Percentiles rank a stretch among this genome's conserved stretches.
These are phyloP conservation scores for Frankliniella intonsa DNA, from an alignment of 2,888 invertebrate genomes.

Conservation along the genomic window DNA sequence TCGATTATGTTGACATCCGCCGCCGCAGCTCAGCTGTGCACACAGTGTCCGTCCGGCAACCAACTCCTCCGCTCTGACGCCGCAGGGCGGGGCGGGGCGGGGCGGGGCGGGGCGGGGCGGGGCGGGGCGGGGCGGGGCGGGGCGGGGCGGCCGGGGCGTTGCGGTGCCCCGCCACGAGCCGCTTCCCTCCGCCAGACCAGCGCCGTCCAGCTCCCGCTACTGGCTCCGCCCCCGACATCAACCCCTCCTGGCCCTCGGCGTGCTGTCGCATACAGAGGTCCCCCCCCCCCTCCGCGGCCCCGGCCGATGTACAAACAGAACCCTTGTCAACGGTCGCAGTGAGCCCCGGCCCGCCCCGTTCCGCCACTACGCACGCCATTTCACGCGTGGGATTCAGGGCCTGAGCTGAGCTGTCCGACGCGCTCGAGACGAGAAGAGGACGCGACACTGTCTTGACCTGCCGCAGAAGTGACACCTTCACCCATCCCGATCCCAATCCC, in stretches of 20 bases:
- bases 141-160: neutral
- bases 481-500: no score
- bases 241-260: neutral
- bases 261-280: neutral
- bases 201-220: neutral
- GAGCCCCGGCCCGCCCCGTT: neutral
- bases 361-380: neutral
- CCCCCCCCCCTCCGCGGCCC: neutral
- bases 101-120: no score
- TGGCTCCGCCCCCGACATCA: neutral
- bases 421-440: neutral
- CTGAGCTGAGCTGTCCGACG: neutral
- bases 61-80: neutral
- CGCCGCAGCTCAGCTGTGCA: no score
- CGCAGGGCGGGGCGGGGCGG: neutral
- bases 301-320: constrained; percentile 21
- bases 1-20: no score
- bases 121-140: neutral
- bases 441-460: neutral
- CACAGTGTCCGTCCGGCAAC: no score
- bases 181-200: neutral
- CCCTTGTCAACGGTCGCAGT: neutral
- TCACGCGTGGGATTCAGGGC: no score
- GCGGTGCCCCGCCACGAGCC: neutral
- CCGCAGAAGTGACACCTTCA: no score